A percentile compares a stretch with the other conserved stretches of the same genome.
Conservation (phyloP, 2,113 vertebrate species). For the Stigmatopora nigra region DNA sequence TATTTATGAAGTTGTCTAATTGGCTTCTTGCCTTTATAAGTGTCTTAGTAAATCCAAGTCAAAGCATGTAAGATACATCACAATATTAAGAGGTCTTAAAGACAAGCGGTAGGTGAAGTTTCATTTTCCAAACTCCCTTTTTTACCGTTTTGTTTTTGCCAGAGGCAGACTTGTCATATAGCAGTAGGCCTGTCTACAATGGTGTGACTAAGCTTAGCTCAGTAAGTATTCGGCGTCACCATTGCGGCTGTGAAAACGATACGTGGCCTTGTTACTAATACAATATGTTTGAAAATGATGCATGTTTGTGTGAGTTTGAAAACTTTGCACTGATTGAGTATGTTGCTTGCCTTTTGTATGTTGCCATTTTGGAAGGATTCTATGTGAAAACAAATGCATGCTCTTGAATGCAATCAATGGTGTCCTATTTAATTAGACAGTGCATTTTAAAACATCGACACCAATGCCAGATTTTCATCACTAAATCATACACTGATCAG, state of each 20-base stretch:
- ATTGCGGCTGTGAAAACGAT: conserved; percentile 18
- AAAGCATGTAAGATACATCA: no score
- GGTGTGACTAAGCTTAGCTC: conserved; percentile 66
- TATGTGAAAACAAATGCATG: conserved; percentile 30
- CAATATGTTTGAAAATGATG: conserved; percentile 19
- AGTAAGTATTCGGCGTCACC: conserved; percentile 62
- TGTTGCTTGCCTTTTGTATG: neutral
- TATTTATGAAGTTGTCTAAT: no score
- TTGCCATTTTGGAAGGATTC: neutral
- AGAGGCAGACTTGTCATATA: conserved; percentile 62
- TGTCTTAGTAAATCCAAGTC: no score
- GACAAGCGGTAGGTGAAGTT: neutral
- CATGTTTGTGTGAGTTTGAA: conserved; percentile 11
- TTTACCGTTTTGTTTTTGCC: conserved; percentile 59
- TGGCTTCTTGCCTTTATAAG: no score
- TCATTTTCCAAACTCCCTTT: conserved; percentile 28
- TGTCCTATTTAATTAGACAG: neutral
- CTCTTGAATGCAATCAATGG: neutral
- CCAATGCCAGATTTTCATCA: neutral
- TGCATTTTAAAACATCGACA: neutral
- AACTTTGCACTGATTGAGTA: conserved; percentile 1
- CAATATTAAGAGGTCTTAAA: neutral
- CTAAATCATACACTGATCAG: neutral
- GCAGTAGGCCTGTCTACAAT: conserved; percentile 65
- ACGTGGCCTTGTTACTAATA: conserved; percentile 46